Conservation (phyloP, 2,797 vertebrate genomes). For the Lepus oiostolus region DNA sequence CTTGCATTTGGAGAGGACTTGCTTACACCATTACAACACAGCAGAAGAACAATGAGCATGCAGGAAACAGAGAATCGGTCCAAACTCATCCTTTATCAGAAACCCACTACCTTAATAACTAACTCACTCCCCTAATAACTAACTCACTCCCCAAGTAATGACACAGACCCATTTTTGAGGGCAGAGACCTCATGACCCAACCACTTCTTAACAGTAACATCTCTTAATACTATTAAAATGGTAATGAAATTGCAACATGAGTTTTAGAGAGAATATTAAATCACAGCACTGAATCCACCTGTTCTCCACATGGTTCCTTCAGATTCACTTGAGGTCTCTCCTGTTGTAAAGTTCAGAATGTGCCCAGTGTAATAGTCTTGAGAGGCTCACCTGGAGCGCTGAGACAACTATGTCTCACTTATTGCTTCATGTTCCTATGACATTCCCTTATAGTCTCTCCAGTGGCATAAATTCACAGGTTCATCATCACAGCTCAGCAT, state of each 20-base stretch:
- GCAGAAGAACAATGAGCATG: background rate
- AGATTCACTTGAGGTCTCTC: background rate
- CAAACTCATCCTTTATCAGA: background rate
- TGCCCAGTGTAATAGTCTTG: background rate
- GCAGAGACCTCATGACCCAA: background rate
- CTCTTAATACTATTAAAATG: background rate
- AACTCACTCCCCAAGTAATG: no score
- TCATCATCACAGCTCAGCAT: background rate
- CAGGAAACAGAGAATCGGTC: background rate
- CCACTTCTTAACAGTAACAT: background rate
- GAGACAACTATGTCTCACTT: background rate
- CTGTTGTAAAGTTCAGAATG: background rate
- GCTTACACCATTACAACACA: background rate
- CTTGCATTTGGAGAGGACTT: background rate
- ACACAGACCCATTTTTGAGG: background rate
- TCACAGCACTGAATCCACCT: background rate
- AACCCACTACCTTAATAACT: background rate
- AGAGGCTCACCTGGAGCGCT: background rate
- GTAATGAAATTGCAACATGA: background rate
- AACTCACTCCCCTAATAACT: no score
- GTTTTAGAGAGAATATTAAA: background rate
- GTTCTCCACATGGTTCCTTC: background rate
- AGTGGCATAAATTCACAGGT: background rate
- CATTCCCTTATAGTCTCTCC: background rate
- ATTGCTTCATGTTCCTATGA: rapidly evolving